Conservation (phyloP, 2,113 vertebrate species). For the Orcinus orca region DNA sequence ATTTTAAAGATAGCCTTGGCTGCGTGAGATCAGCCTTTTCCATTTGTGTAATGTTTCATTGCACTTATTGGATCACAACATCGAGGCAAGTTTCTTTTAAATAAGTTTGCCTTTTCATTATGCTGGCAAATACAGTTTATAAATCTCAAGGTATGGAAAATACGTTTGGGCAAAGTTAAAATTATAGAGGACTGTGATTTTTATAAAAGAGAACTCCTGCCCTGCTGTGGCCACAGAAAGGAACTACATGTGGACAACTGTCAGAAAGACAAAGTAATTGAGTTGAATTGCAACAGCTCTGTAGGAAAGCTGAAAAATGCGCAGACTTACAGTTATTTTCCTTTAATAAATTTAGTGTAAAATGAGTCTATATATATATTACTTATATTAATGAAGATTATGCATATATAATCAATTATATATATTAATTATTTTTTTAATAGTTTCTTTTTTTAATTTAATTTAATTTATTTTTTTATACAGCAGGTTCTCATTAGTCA, state of each 20-base stretch:
- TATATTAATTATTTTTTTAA: background rate
- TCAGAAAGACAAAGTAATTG: background rate
- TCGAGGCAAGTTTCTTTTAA: slow-evolving; percentile 14
- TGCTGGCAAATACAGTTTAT: background rate
- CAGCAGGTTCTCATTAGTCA: too few relatives aligned
- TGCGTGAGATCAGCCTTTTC: background rate
- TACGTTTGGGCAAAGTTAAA: background rate
- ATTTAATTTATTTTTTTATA: too few relatives aligned
- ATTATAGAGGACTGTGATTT: background rate
- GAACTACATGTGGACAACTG: slow-evolving; percentile 25
- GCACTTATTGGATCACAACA: slow-evolving; percentile 23
- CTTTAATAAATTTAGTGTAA: background rate
- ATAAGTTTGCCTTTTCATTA: slow-evolving; percentile 19
- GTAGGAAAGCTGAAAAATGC: background rate
- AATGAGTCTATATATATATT: background rate
- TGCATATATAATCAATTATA: background rate
- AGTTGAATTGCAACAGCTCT: background rate
- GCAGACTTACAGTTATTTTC: background rate
- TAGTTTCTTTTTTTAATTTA: too few relatives aligned
- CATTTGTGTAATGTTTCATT: background rate
- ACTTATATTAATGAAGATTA: background rate
- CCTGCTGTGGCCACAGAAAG: slow-evolving; percentile 24
- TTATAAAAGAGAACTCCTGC: background rate
- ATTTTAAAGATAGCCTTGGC: slow-evolving; percentile 49
- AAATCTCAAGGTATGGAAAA: slow-evolving; percentile 6